phyloP scores from a whole-genome alignment of 2,888 invertebrate genomes.

The Pantelozetes paolii region DNA sequence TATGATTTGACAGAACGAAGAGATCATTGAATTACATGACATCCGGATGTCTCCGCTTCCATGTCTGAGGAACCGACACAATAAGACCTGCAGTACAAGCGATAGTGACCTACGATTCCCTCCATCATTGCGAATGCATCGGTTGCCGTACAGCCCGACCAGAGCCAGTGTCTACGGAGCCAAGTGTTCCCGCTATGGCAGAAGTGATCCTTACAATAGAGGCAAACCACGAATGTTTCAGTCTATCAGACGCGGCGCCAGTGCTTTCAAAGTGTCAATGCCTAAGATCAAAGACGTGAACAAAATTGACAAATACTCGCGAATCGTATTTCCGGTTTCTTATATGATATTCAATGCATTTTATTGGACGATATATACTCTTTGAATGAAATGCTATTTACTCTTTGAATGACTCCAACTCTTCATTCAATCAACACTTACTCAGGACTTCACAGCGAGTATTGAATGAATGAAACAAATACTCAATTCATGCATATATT shows the following conservation, averaged over 20 bases:
- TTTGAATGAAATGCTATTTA: constrained; percentile 62
- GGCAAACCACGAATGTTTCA: constrained; percentile 60
- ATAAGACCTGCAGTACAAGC: constrained; percentile 54
- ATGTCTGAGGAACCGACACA: constrained; percentile 60
- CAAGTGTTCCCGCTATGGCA: constrained; percentile 43
- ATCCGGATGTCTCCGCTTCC: constrained; percentile 77
- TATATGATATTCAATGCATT: constrained; percentile 91
- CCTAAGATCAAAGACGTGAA: constrained; percentile 97
- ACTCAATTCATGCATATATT: not conserved
- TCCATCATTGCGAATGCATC: constrained; percentile 65
- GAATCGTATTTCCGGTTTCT: constrained; percentile 90
- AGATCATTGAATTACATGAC: constrained; percentile 86
- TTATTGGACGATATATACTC: constrained; percentile 84
- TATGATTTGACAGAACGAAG: constrained; percentile 57
- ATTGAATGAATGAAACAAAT: not conserved
- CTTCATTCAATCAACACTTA: not conserved
- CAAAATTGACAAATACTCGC: constrained; percentile 93
- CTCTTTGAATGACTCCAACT: not conserved
- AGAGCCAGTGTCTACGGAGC: constrained; percentile 40
- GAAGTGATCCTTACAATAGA: constrained; percentile 46
- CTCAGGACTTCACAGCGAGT: not conserved
- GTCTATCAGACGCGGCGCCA: constrained; percentile 74
- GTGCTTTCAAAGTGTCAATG: constrained; percentile 72
- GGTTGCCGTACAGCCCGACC: constrained; percentile 42
- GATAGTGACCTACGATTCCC: constrained; percentile 60